Conservation (phyloP, 2,888 invertebrate species). For the Drosophila vallismaia region DNA sequence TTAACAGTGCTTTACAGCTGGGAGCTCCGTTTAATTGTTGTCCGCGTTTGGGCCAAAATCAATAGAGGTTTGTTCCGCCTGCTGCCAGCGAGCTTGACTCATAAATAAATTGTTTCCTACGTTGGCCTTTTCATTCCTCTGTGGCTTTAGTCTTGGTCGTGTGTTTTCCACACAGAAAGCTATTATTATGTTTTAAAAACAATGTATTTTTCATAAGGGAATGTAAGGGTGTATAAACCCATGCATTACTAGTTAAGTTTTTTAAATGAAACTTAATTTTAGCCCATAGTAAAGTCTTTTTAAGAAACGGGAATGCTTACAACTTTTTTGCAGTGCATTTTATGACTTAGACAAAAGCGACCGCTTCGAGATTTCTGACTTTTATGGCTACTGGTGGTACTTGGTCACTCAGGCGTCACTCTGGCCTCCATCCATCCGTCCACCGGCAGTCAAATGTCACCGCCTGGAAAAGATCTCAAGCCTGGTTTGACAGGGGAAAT, state of each 20-base stretch:
- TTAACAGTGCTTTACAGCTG: constrained; percentile 70
- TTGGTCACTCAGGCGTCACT: constrained; percentile 29
- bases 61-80: constrained; percentile 65
- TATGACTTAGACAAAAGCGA: constrained; percentile 70
- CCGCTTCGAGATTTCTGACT: constrained; percentile 64
- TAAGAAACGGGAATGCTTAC: background rate
- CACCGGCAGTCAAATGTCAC: constrained; percentile 42
- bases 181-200: background rate
- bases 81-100: constrained; percentile 65
- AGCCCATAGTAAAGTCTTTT: too few species aligned
- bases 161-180: background rate
- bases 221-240: too few species aligned
- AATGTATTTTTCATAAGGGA: too few species aligned
- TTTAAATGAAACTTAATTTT: too few species aligned
- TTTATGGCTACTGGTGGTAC: constrained; percentile 57
- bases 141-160: constrained; percentile 6
- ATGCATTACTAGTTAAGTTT: too few species aligned
- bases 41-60: constrained; percentile 41
- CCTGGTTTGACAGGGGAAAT: constrained; percentile 52
- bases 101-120: constrained; percentile 61
- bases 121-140: constrained; percentile 10
- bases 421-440: constrained; percentile 17
- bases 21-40: constrained; percentile 71
- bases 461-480: constrained; percentile 8
- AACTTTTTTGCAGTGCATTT: constrained; percentile 41